Evolutionary conservation across 2,113 vertebrate species (phyloP).

Genomic region (Copsychus sechellarum): DNA sequence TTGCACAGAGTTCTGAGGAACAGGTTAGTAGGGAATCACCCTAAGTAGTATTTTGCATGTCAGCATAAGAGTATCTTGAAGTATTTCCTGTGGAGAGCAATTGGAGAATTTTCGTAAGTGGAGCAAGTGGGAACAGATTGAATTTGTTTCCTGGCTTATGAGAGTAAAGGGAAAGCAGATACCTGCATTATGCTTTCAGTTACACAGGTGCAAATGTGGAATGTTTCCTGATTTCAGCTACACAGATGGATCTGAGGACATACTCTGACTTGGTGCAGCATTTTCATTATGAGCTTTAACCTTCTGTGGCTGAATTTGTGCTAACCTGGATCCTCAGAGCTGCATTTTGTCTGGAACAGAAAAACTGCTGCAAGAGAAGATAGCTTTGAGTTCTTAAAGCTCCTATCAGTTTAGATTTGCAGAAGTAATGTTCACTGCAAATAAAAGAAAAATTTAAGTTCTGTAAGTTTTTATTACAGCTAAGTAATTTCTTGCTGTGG

Average conservation of each 20-base stretch:
- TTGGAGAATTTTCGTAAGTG: slow-evolving; percentile 60
- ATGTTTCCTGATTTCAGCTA: background rate
- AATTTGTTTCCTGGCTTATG: background rate
- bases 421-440: background rate
- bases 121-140: slow-evolving; percentile 62
- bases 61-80: background rate
- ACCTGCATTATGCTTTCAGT: background rate
- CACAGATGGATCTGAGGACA: background rate
- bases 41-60: background rate
- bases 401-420: background rate
- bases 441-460: background rate
- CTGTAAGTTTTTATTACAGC: background rate
- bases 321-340: background rate
- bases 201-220: slow-evolving; percentile 5
- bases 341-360: background rate
- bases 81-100: slow-evolving; percentile 32
- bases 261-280: background rate
- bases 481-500: background rate
- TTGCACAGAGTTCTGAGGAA: background rate
- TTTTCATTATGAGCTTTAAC: background rate
- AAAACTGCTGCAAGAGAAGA: background rate
- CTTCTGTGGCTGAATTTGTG: background rate
- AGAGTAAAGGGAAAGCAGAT: background rate
- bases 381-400: background rate
- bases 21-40: background rate